phyloP scores from a whole-genome alignment of 1,140 invertebrate species.

The Drosophila mojavensis region DNA sequence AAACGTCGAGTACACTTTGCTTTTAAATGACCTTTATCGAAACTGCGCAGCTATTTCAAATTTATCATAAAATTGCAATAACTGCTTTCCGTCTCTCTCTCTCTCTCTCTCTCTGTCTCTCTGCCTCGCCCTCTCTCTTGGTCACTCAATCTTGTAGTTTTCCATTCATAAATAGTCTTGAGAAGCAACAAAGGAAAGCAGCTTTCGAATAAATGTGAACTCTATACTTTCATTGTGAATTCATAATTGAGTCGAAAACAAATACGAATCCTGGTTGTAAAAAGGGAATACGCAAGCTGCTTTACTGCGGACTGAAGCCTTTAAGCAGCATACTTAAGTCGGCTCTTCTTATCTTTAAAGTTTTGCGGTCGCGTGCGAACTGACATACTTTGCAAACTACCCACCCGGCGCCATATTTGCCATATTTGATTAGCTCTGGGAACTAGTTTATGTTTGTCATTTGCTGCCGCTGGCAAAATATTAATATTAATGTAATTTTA shows the following conservation, averaged over 20 bases:
- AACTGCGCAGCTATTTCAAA: slow-evolving; percentile 65
- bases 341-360: background rate
- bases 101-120: background rate
- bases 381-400: background rate
- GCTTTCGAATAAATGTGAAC: background rate
- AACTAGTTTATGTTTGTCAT: slow-evolving; percentile 68
- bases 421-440: slow-evolving; percentile 64
- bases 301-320: background rate
- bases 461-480: slow-evolving; percentile 54
- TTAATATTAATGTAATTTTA: slow-evolving; percentile 72
- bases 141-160: background rate
- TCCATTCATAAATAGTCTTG: slow-evolving; percentile 20
- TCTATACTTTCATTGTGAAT: background rate
- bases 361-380: background rate
- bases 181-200: background rate
- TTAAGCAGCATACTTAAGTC: background rate
- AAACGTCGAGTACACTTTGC: slow-evolving; percentile 28
- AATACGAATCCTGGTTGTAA: background rate
- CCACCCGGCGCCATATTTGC: background rate
- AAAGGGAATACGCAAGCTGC: no score
- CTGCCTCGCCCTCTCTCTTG: no score
- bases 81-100: slow-evolving; percentile 4
- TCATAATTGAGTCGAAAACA: background rate
- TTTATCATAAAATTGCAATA: slow-evolving; percentile 69
- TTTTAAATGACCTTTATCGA: slow-evolving; percentile 60